Percentiles rank a stretch among this genome's conserved stretches.
These are phyloP conservation scores for Charaxes varanes DNA, from an alignment of 1,140 invertebrate species.

Conservation along the genomic window DNA sequence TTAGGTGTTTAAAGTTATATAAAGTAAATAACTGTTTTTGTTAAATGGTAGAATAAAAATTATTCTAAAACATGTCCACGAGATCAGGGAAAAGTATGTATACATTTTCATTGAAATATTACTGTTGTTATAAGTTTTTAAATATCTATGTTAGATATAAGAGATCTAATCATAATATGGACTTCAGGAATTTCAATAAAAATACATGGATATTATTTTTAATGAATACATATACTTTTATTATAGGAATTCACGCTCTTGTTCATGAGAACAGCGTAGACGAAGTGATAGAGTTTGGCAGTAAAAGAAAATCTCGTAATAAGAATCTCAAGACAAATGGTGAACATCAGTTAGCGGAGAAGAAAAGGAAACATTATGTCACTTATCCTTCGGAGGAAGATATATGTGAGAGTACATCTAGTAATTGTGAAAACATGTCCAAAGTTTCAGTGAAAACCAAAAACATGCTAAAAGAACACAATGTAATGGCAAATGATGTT, in stretches of 20 bases:
- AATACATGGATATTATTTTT: background rate
- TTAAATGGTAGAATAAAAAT: too few species aligned
- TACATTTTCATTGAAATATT: slow-evolving; percentile 2
- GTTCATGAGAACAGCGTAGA: slow-evolving; percentile 21
- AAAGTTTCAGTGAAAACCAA: slow-evolving; percentile 22
- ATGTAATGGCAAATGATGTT: slow-evolving; percentile 17
- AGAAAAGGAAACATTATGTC: slow-evolving; percentile 44
- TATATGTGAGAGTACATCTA: slow-evolving; percentile 7
- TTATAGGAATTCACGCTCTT: slow-evolving; percentile 40
- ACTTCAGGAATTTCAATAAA: background rate
- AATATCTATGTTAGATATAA: too few species aligned
- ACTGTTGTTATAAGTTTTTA: background rate
- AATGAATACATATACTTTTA: background rate
- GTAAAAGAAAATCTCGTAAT: slow-evolving; percentile 38
- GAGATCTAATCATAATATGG: background rate
- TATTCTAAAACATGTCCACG: slow-evolving; percentile 55
- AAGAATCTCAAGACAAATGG: slow-evolving; percentile 31
- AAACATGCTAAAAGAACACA: slow-evolving; percentile 44
- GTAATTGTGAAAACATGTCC: slow-evolving; percentile 4
- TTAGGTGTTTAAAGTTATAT: too few species aligned
- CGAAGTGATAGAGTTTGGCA: slow-evolving; percentile 19
- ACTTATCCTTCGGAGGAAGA: slow-evolving; percentile 42
- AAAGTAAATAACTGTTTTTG: too few species aligned
- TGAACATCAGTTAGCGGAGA: slow-evolving; percentile 29
- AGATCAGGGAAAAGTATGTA: slow-evolving; percentile 61